phyloP scores from a whole-genome alignment of 1,140 invertebrate genomes.

The Eubasilissa regina region DNA sequence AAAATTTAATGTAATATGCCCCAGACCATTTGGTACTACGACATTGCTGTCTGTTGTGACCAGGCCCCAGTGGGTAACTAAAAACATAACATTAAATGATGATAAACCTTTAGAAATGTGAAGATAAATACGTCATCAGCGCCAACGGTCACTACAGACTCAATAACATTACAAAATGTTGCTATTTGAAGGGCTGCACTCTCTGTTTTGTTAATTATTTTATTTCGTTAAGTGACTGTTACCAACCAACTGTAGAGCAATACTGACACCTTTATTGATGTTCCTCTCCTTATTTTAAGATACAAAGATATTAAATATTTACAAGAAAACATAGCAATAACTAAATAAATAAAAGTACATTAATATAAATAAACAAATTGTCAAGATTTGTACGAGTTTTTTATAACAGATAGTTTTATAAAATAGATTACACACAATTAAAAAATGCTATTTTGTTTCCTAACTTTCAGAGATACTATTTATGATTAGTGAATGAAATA shows the following conservation, averaged over 20 bases:
- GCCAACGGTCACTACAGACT: too few relatives aligned
- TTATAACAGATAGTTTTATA: conserved; percentile 72
- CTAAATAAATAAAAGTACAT: conserved; percentile 66
- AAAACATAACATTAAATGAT: too few relatives aligned
- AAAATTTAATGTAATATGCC: too few relatives aligned
- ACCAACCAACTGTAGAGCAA: conserved; percentile 71
- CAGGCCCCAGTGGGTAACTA: too few relatives aligned
- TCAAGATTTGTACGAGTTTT: conserved; percentile 71
- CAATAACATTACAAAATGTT: conserved; percentile 64
- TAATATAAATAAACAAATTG: conserved; percentile 64
- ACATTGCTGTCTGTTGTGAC: too few relatives aligned
- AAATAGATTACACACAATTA: conserved; percentile 70
- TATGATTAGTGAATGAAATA: conserved; percentile 70
- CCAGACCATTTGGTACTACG: too few relatives aligned
- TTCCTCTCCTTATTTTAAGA: conserved; percentile 74
- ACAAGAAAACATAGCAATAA: conserved; percentile 73
- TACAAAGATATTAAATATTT: conserved; percentile 70
- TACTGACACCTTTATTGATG: conserved; percentile 72
- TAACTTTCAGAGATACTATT: conserved; percentile 74
- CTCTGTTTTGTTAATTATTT: conserved; percentile 49
- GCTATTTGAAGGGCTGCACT: conserved; percentile 73
- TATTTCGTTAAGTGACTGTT: conserved; percentile 62
- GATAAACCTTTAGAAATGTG: too few relatives aligned
- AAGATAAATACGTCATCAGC: too few relatives aligned
- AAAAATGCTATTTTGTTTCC: conserved; percentile 71